A percentile compares a stretch with the other conserved stretches of the same genome.
Evolutionary conservation across 2,113 vertebrate species (phyloP).

Genomic region (Actenoides hombroni): DNA sequence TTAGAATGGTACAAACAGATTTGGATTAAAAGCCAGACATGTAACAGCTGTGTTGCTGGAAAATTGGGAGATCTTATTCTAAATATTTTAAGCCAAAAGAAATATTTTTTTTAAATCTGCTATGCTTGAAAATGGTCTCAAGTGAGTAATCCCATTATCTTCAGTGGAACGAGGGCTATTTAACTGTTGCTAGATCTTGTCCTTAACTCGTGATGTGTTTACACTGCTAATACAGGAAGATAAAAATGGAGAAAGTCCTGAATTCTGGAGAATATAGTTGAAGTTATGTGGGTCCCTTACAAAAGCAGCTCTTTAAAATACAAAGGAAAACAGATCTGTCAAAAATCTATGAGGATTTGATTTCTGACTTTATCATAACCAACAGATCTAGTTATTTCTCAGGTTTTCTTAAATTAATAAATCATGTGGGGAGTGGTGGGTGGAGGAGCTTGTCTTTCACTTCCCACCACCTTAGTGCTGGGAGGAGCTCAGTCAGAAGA

Average conservation of each 20-base stretch:
- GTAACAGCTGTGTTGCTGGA: slow-evolving; percentile 41
- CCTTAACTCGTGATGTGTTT: background rate
- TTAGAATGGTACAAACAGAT: background rate
- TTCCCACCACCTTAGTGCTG: fast-evolving
- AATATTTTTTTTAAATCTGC: background rate
- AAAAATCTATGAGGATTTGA: background rate
- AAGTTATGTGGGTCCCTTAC: background rate
- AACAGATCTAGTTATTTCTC: background rate
- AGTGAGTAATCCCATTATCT: slow-evolving; percentile 7
- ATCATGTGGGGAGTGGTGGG: fast-evolving
- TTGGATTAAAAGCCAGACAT: slow-evolving; percentile 36
- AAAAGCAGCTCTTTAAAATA: background rate
- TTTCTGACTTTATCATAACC: background rate
- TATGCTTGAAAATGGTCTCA: background rate
- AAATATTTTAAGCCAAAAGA: slow-evolving; percentile 46
- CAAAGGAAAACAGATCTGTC: background rate
- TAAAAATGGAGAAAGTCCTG: background rate
- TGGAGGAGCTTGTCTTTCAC: background rate
- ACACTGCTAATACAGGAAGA: background rate
- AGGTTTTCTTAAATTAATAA: background rate
- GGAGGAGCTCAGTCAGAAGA: background rate
- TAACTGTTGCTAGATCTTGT: background rate
- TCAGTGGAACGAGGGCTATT: background rate
- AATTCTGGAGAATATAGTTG: background rate
- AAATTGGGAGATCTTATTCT: background rate